Evolutionary conservation across 1,140 invertebrate genomes (phyloP).

Genomic region (Papilio polyxenes): DNA sequence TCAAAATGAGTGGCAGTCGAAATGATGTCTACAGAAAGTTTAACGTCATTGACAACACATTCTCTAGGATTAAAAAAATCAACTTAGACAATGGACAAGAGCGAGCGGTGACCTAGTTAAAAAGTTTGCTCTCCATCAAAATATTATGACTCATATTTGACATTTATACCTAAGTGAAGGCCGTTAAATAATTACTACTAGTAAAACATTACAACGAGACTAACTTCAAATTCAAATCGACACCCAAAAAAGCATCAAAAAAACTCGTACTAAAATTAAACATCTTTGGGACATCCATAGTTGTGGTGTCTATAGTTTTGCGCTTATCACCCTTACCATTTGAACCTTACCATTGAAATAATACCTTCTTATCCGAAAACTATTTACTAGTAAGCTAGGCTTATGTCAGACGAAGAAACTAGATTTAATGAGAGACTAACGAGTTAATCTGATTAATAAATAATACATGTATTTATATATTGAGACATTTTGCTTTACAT

Average conservation of each 20-base stretch:
- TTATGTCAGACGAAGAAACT: not conserved
- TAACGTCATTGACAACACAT: not conserved
- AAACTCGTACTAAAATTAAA: not conserved
- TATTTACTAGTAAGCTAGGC: not conserved
- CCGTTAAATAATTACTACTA: not conserved
- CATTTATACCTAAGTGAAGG: not conserved
- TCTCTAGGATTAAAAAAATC: conserved; percentile 1
- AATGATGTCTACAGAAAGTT: no score
- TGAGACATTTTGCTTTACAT: not conserved
- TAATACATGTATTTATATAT: not conserved
- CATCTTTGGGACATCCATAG: not conserved
- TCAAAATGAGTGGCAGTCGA: no score
- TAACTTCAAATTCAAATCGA: not conserved
- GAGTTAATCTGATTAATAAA: not conserved
- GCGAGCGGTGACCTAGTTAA: conserved; percentile 7
- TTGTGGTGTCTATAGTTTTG: not conserved
- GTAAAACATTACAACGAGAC: not conserved
- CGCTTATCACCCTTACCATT: not conserved
- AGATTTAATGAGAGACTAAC: not conserved
- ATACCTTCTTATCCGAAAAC: no score
- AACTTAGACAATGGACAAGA: not conserved
- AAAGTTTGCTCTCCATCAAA: not conserved
- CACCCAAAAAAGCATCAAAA: not conserved
- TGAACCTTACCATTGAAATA: not conserved
- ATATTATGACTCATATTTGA: conserved; percentile 17